Evolutionary conservation across 2,888 invertebrate species (phyloP), one percentile per base, ranked within the genome.

Genomic region (Rhogogaster chlorosoma): DNA sequence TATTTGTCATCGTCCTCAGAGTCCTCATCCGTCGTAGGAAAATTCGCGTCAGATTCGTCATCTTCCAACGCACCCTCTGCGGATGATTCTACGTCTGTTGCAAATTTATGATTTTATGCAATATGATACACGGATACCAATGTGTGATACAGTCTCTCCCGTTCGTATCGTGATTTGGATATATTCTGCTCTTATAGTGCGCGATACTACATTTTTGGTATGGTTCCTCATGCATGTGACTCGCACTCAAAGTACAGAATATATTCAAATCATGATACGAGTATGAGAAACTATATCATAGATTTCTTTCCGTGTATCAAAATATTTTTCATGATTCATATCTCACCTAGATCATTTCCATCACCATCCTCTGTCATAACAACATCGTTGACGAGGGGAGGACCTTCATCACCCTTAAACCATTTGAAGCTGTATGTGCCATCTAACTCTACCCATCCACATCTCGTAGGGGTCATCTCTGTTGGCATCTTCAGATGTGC

Each of bases 371-470:
- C 49, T 12, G 49, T 4, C 10, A 49, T 12, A 0, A 49, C 49
- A 49, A 49, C 49, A 49, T 64, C 64, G 64, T 29, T 64, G 64
- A 64, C 64, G 18, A 22, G 29, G 36, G 64, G n/a, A 5, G 83
- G 64, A 6, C 64, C 10, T 83, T 83, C 70, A 64, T 83, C 83
- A 70, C 83, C 64, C 18, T 64, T 42, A 18, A 83, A 83, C 83
- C 83, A 83, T 83, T 83, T 83, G 57, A 57, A 83, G 29, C 5
- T 18, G 49, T 64, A 83, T 70, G 29, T 70, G 1, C 32, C 64
- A 5, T 64, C 64, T 18, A 26, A 18, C 57, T n/a, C 29, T 83
- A 29, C 38, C 83, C 83, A 83, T 18, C 83, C 83, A 42, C 12
- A 70, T 7, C 12, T 42, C 22, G 36, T 26, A 18, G 84, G 84